Evolutionary conservation across 2,113 vertebrate genomes (phyloP), one percentile per base, ranked within the genome.

Genomic region (Cricetomys ansorgei): DNA sequence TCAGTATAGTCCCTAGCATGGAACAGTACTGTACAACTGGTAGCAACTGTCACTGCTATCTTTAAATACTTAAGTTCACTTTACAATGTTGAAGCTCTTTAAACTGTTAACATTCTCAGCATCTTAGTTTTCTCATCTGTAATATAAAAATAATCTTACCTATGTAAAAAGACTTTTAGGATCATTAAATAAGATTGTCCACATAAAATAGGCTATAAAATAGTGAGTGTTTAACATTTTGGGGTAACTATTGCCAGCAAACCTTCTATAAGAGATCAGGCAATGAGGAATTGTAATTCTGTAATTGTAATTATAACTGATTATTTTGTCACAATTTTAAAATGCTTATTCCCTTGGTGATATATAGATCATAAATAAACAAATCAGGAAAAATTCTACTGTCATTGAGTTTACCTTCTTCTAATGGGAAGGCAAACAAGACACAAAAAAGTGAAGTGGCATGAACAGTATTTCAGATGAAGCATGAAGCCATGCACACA

Each of bases 201-300:
- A 37, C 45, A 69, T 34, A 50, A 85, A 53, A 50, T 9, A 87
- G 11, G 45, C 45, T 21, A 87, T 31, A 87, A 50, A 87, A 53
- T 57, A 95, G 55, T 59, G 69, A 92, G 34, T 29, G 5, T 25
- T 88, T 16, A 96, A 88, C 8, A 73, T 29, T 34, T 69, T 92
- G 93, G 89, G 64, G 29, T 25, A 73, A 48, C 91, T 89, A 86
- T 81, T 94, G 67, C 89, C 53, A 80, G 50, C 11, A 89, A 96
- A 65, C 7, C 50, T 90, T 62, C 84, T 92, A 1, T 70, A 76
- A 62, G 48, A 94, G n/a, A 19, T 37, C 4, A 21, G 7, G 90
- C 1, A 57, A 11, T 77, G 94, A 84, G 62, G 62, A 37, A 83
- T 59, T 48, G 90, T 92, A 93, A 40, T 37, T 96, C 64, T 94